A percentile compares a stretch with the other conserved stretches of the same genome.
These are phyloP conservation scores for Gopherus evgoodei DNA, from an alignment of 2,113 vertebrate genomes.

Conservation along the genomic window DNA sequence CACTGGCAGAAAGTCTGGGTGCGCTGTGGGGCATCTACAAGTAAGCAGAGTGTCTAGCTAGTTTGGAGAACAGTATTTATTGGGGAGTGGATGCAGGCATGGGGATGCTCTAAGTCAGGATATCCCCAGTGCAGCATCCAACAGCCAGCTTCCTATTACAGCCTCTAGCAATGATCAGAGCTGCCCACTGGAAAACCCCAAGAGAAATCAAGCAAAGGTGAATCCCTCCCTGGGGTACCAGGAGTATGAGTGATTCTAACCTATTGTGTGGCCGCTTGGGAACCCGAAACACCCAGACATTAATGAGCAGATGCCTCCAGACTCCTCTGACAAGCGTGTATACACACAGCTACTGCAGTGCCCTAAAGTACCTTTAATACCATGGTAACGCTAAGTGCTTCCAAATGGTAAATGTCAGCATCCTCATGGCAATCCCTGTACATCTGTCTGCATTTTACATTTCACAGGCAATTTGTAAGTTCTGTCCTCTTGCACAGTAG, in stretches of 20 bases:
- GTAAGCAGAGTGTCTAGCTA: neutral
- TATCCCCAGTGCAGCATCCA: neutral
- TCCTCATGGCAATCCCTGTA: constrained; percentile 15
- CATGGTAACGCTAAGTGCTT: constrained; percentile 1
- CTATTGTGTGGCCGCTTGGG: neutral
- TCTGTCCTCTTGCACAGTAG: neutral
- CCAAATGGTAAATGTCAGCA: constrained; percentile 51
- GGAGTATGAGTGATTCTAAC: neutral
- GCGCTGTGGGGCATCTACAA: neutral
- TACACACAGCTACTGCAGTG: neutral
- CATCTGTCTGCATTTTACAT: constrained; percentile 9
- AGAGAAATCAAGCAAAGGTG: neutral
- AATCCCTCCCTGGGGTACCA: neutral
- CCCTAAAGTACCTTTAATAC: neutral
- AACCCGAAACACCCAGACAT: neutral
- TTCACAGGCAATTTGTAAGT: neutral
- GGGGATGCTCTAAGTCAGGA: neutral
- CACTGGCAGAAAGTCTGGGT: neutral
- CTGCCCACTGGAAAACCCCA: neutral
- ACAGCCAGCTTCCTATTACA: neutral
- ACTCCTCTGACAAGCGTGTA: neutral
- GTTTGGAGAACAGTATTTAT: neutral
- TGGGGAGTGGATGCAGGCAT: neutral
- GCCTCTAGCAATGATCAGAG: neutral
- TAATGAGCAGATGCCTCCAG: constrained; percentile 12